Evolutionary conservation across 2,888 invertebrate species (phyloP), one percentile per base, ranked within the genome.

Genomic region (Eupithecia inturbata): DNA sequence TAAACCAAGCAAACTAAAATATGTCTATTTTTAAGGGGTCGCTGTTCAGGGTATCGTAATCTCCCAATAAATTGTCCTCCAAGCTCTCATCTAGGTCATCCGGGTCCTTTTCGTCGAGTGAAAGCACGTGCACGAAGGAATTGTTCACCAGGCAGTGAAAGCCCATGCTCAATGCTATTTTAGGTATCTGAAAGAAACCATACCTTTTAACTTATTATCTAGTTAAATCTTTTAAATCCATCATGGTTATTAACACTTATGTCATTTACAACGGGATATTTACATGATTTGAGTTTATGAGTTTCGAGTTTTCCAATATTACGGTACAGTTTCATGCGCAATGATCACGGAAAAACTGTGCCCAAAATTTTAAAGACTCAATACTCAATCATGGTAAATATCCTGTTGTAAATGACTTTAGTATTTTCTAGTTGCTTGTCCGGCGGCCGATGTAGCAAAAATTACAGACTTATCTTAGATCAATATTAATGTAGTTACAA

Each of bases 41-140:
- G 1, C 6, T 14, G 16, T 66, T 66, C 66, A 66, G 1, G 16
- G 39, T 22, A 41, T 66, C 66, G 39, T 22, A 66, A 12, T 66
- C 39, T n/a, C 19, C 39, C 66, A 66, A n/a, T 10, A 31, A 19
- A 31, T n/a, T 66, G 12, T 66, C 66, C 5, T 66, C 66, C 63
- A 16, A n/a, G 26, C 14, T n/a, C 6, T 39, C 22, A 1, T 66
- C 66, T 22, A 1, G 36, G 31, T 26, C 26, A 10, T 64, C 63
- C 28, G 6, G 1, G 4, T 64, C 39, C 3, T 64, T 64, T 0
- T 39, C 22, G 14, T 66, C 39, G 16, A 26, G 14, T 22, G 36
- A 22, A 31, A 3, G 0, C 39, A 16, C 5, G 6, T 22, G 66
- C 6, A 39, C 36, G 26, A 36, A 66, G 26, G 66, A 66, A n/a